Base-by-base conservation (phyloP, 2,888 invertebrate genomes). In the Drosophila nigritarsus region DNA sequence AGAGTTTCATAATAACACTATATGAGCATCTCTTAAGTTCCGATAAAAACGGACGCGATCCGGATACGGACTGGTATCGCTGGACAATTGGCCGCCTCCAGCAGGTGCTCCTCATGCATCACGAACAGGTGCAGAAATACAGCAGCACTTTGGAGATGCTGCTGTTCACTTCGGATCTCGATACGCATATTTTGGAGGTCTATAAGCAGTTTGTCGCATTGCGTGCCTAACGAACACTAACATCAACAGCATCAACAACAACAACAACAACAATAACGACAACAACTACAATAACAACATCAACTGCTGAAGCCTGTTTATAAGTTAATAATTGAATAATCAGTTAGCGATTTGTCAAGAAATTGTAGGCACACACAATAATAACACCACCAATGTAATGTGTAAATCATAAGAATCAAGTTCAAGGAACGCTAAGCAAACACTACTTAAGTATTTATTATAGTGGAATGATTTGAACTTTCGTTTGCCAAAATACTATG, bases 191-290 rank as follows among this genome's bases (percentile, higher is more conserved):
- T 91, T 94, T 99, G 75, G 98, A 99, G 93, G 97, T 99, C 67
- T 99, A 99, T 95, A 98, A 99, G 91, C 99, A 99, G 93, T 99
- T 99, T 93, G 96, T 98, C 76, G 98, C 99, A 55, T 94, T 99
- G 55, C 87, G 93, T 54, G 92, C 93, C 67, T 92, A 90, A 86
- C 29, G n/a, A n/a, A 36, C 51, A 58, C 42, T 15, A 34, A 36
- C 34, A 53, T 5, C 20, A 29, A 15, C 7, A 24, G 15, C 45
- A 45, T 2, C 30, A n/a, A 24, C 15, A 32, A 27, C 13, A n/a
- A 58, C 3, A 61, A 38, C 8, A 30, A 27, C 18, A 40, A 6
- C 29, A 40, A n/a, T 15, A n/a, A 24, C 32, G 9, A 32, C 32
- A 32, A 9, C 30, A 9, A 32, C 9, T 9, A 9, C 4, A 38